Evolutionary conservation across 2,113 vertebrate genomes (phyloP).

Genomic region (Edolisoma coerulescens): DNA sequence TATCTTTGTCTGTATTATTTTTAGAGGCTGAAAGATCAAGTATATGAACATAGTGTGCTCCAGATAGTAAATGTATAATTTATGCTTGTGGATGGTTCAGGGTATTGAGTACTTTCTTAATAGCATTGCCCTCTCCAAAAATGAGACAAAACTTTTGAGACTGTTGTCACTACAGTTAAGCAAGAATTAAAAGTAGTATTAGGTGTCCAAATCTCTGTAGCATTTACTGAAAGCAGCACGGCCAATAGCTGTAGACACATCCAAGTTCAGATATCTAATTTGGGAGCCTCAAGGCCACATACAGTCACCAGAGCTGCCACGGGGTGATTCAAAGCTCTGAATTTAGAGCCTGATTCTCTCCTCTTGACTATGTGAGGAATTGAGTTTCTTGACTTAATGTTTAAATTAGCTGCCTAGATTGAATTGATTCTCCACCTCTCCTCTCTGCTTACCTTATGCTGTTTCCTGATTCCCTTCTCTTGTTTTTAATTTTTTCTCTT

Average conservation of each 20-base stretch:
- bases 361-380: neutral
- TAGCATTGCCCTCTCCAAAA: neutral
- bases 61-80: neutral
- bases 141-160: neutral
- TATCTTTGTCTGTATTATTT: neutral
- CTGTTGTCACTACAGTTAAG: neutral
- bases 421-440: neutral
- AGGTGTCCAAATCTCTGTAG: neutral
- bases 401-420: neutral
- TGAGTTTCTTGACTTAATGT: neutral
- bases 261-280: neutral
- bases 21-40: neutral
- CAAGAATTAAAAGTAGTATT: neutral
- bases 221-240: neutral
- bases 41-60: neutral
- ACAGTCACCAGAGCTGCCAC: neutral
- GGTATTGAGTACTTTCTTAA: fast-evolving
- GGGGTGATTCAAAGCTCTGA: neutral
- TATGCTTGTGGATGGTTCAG: neutral
- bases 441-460: neutral
- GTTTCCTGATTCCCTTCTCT: neutral
- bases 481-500: neutral
- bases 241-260: neutral
- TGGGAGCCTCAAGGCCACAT: neutral
- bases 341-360: neutral